Evolutionary conservation across 2,888 invertebrate species (phyloP), one percentile per base, ranked within the genome.

Genomic region (Anagyrus pseudococci): DNA sequence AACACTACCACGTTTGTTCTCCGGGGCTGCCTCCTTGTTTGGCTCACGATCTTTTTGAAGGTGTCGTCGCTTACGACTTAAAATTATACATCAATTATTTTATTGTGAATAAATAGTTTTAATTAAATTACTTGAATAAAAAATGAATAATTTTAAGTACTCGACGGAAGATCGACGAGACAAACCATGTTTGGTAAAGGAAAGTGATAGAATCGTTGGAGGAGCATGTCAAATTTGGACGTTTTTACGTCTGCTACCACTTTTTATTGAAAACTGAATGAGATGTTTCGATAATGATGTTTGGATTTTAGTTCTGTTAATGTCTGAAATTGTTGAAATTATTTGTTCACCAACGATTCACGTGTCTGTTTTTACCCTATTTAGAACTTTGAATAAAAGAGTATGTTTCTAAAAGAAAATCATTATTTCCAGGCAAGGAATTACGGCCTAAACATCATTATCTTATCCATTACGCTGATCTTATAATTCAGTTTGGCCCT

Each of bases 11-110:
- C 41, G 66, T 69, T 4, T 65, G 67, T 40, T 46, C 40, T 22
- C 66, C 64, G n/a, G 66, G 69, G n/a, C 43, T 69, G 22, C 66
- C 66, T n/a, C 68, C 67, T 13, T 69, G 69, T 40, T 48, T 64
- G 25, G 69, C 59, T 3, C 68, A 69, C 52, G 69, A 69, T 47
- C 15, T 69, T 7, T 48, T 67, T 15, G 66, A 67, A 52, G 64
- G 67, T 1, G 47, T 64, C 7, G 54, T 48, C 2, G 65, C 64
- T 10, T 60, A 48, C 25, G 64, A 67, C 26, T 29, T 63, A 40
- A 20, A 20, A 22, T 25, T 68, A 29, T 58, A 37, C 15, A 50
- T 66, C 2, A 25, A 60, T 17, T 17, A 55, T 37, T 54, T 66
- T 8, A 57, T 69, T 17, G 0, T 8, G 2, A 19, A 64, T 19